A percentile compares a stretch with the other conserved stretches of the same genome.
Conservation (phyloP, 2,797 vertebrate species). For the Macropodus opercularis region DNA sequence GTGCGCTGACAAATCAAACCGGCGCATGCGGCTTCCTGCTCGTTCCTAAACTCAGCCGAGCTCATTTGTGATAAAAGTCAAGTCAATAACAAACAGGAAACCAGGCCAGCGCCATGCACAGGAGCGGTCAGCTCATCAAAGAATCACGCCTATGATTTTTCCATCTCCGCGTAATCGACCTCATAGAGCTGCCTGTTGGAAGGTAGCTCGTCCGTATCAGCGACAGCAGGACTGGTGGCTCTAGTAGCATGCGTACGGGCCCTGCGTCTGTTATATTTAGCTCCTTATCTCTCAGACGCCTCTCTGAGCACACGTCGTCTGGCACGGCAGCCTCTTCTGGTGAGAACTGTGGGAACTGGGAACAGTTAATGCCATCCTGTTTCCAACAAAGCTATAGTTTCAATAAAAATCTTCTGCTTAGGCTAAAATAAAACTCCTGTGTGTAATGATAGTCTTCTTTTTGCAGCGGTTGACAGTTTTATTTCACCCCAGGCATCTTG, state of each 20-base stretch:
- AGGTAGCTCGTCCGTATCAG: constrained; percentile 33
- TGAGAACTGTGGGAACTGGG: constrained; percentile 47
- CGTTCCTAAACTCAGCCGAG: background rate
- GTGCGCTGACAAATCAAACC: too few species aligned
- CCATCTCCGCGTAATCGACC: constrained; percentile 21
- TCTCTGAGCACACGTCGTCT: constrained; percentile 55
- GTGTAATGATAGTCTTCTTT: constrained; percentile 9
- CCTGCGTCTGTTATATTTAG: constrained; percentile 74
- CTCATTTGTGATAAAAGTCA: background rate
- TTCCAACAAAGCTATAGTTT: constrained; percentile 22
- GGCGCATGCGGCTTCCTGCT: background rate
- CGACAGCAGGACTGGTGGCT: constrained; percentile 55
- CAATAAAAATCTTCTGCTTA: constrained; percentile 27
- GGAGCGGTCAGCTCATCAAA: background rate
- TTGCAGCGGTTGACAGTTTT: constrained; percentile 17
- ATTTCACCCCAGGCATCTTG: constrained; percentile 8
- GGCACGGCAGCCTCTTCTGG: constrained; percentile 48
- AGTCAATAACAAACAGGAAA: constrained; percentile 1
- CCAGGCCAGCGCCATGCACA: too few species aligned
- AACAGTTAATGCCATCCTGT: constrained; percentile 49
- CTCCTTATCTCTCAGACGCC: constrained; percentile 66
- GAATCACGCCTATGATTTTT: background rate
- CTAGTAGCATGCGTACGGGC: constrained; percentile 55
- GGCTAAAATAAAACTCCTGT: constrained; percentile 6
- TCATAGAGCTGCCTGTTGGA: constrained; percentile 35